Conservation (phyloP, 2,888 invertebrate species). For the Andricus curvator region DNA sequence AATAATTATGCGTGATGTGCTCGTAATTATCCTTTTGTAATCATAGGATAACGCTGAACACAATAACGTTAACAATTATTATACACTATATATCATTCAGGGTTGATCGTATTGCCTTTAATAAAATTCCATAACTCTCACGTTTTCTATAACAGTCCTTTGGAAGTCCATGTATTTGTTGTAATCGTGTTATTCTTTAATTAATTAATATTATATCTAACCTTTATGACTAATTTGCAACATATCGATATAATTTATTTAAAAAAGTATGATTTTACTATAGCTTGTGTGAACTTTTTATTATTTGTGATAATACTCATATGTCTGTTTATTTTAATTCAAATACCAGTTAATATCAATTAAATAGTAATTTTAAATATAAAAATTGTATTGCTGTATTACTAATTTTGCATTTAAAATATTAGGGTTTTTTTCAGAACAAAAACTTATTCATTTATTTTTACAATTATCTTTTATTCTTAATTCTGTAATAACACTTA, state of each 20-base stretch:
- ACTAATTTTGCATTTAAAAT: not conserved
- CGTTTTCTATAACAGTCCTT: not conserved
- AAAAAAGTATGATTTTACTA: not conserved
- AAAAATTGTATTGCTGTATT: not conserved
- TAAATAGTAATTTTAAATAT: not conserved
- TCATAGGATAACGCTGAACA: no score
- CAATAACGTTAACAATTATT: not conserved
- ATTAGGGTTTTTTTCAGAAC: not conserved
- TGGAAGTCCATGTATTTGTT: slow-evolving; percentile 33
- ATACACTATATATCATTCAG: not conserved
- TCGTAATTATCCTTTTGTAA: no score
- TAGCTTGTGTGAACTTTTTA: not conserved
- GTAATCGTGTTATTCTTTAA: slow-evolving; percentile 1
- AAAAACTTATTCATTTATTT: not conserved
- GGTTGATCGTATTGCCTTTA: not conserved
- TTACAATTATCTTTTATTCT: slow-evolving; percentile 7
- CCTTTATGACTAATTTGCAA: not conserved
- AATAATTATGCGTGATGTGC: not conserved
- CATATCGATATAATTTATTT: not conserved
- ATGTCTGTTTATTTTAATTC: no score
- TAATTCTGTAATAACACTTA: slow-evolving; percentile 25
- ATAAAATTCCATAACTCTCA: not conserved
- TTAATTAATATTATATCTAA: not conserved
- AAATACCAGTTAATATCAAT: not conserved
- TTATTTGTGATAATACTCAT: not conserved